phyloP scores from a whole-genome alignment of 2,797 vertebrate genomes.

The Melanotaenia nigrans region DNA sequence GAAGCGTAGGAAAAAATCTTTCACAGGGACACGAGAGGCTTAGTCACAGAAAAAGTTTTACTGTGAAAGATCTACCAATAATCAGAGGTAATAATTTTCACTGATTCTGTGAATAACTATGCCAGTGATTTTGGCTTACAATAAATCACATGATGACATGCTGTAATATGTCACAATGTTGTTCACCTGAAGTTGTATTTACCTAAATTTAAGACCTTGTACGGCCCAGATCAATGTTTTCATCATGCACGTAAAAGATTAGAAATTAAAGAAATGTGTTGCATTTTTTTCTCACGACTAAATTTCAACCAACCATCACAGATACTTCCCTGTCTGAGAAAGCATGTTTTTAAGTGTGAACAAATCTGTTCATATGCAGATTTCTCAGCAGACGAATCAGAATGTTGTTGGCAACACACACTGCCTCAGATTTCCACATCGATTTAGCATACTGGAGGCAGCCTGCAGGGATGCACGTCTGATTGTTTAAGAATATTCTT shows the following conservation, averaged over 20 bases:
- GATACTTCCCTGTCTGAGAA: not conserved
- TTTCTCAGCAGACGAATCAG: not conserved
- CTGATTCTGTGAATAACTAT: too few relatives aligned
- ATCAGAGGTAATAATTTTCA: too few relatives aligned
- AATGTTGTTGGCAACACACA: not conserved
- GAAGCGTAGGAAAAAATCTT: too few relatives aligned
- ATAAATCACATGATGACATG: too few relatives aligned
- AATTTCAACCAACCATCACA: not conserved
- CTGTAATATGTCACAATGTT: too few relatives aligned
- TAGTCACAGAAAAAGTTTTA: too few relatives aligned
- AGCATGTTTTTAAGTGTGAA: not conserved
- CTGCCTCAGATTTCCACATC: not conserved
- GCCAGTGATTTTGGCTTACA: too few relatives aligned
- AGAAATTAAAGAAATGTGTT: not conserved
- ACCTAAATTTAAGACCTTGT: too few relatives aligned
- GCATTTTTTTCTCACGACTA: not conserved
- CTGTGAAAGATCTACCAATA: too few relatives aligned
- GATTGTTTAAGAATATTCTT: conserved; percentile 39
- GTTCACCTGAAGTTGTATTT: too few relatives aligned
- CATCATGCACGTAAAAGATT: not conserved
- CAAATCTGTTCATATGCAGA: not conserved
- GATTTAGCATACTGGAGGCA: not conserved
- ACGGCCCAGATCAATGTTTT: too few relatives aligned
- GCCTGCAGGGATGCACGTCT: conserved; percentile 28
- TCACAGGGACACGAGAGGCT: too few relatives aligned